phyloP scores from a whole-genome alignment of 1,140 invertebrate genomes.

The Cydia fagiglandana region DNA sequence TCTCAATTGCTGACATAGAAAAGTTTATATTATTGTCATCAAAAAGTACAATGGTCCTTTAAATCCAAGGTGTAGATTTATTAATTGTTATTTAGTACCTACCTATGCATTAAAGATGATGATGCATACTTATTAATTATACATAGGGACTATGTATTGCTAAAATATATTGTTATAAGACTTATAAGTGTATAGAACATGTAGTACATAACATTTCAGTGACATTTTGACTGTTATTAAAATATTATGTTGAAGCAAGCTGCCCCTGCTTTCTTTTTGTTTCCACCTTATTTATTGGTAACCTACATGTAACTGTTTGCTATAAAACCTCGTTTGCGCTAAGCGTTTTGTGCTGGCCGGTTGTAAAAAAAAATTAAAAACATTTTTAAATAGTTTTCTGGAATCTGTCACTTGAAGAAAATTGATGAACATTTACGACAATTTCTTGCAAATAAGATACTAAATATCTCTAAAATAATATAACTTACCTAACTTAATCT shows the following conservation, averaged over 20 bases:
- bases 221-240: conserved; percentile 8
- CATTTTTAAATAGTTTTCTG: too few relatives aligned
- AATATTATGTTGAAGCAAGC: background rate
- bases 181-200: background rate
- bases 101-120: background rate
- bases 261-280: background rate
- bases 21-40: background rate
- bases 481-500: too few relatives aligned
- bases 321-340: too few relatives aligned
- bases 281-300: too few relatives aligned
- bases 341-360: too few relatives aligned
- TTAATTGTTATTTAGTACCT: conserved; percentile 6
- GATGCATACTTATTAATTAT: background rate
- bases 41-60: background rate
- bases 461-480: too few relatives aligned
- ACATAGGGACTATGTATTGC: background rate
- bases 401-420: too few relatives aligned
- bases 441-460: too few relatives aligned
- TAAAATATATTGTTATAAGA: background rate
- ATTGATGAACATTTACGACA: too few relatives aligned
- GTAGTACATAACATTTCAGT: background rate
- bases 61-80: background rate
- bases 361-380: too few relatives aligned
- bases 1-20: background rate
- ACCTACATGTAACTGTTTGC: too few relatives aligned